phyloP scores from a whole-genome alignment of 2,797 vertebrate species.

The Myripristis jacobus region DNA sequence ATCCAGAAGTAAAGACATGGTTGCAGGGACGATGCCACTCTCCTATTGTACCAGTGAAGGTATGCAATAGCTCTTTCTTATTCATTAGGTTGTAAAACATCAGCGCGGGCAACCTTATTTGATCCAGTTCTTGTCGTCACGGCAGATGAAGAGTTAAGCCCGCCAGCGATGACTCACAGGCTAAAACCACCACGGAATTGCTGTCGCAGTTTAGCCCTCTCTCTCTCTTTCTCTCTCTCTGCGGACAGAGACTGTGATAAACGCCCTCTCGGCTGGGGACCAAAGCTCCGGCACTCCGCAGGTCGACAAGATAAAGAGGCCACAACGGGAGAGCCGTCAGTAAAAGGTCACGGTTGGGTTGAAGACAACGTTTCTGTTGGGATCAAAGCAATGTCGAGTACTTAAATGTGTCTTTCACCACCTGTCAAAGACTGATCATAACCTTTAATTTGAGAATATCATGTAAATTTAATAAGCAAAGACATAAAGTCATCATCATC shows the following conservation, averaged over 20 bases:
- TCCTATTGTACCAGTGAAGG: no score
- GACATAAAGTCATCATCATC: no score
- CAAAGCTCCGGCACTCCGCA: slow-evolving; percentile 50
- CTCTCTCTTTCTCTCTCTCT: no score
- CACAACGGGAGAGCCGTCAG: slow-evolving; percentile 34
- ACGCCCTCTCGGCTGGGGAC: slow-evolving; percentile 57
- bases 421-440: not conserved
- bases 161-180: slow-evolving; percentile 83
- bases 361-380: slow-evolving; percentile 37
- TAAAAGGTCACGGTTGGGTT: slow-evolving; percentile 34
- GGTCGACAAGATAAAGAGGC: slow-evolving; percentile 53
- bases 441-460: not conserved
- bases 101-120: not conserved
- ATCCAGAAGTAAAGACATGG: no score
- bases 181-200: slow-evolving; percentile 73
- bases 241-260: slow-evolving; percentile 68
- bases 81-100: not conserved
- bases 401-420: not conserved
- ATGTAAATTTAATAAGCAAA: no score
- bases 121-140: not conserved
- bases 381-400: slow-evolving; percentile 27
- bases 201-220: slow-evolving; percentile 80
- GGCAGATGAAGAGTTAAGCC: slow-evolving; percentile 77
- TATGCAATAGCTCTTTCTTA: not conserved
- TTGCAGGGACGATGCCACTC: no score